Percentiles rank a stretch among this genome's conserved stretches.
phyloP scores from a whole-genome alignment of 2,888 invertebrate genomes.

The Teleogryllus oceanicus region DNA sequence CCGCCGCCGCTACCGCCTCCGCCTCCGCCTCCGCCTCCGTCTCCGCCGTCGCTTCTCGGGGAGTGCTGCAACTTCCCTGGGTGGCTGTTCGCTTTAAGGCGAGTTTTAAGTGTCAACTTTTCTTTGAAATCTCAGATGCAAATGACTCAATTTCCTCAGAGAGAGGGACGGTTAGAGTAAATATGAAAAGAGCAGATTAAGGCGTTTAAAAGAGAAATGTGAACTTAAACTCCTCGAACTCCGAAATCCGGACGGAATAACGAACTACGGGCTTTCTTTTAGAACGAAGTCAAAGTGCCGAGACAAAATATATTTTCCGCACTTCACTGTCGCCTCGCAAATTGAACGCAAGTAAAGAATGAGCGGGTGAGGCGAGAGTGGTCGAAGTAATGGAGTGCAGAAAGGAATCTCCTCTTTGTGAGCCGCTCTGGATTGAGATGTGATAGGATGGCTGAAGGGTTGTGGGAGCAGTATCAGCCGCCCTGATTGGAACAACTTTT shows the following conservation, averaged over 20 bases:
- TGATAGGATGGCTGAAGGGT: too few relatives aligned
- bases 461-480: too few relatives aligned
- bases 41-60: neutral
- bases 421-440: too few relatives aligned
- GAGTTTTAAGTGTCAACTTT: slow-evolving; percentile 18
- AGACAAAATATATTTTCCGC: too few relatives aligned
- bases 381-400: too few relatives aligned
- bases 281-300: neutral
- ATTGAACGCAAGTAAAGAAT: too few relatives aligned
- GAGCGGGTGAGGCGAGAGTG: too few relatives aligned
- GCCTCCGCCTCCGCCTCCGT: neutral
- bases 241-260: neutral
- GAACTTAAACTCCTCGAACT: slow-evolving; percentile 6
- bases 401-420: too few relatives aligned
- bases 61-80: neutral
- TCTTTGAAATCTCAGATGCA: slow-evolving; percentile 18
- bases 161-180: slow-evolving; percentile 5
- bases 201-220: slow-evolving; percentile 18
- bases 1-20: neutral
- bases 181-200: slow-evolving; percentile 18
- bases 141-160: slow-evolving; percentile 7
- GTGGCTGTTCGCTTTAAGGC: neutral
- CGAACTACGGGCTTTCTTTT: neutral
- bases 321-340: too few relatives aligned
- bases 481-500: too few relatives aligned